A percentile compares a stretch with the other conserved stretches of the same genome.
Evolutionary conservation across 2,113 vertebrate species (phyloP).

Genomic region (Emydocephalus ijimae): DNA sequence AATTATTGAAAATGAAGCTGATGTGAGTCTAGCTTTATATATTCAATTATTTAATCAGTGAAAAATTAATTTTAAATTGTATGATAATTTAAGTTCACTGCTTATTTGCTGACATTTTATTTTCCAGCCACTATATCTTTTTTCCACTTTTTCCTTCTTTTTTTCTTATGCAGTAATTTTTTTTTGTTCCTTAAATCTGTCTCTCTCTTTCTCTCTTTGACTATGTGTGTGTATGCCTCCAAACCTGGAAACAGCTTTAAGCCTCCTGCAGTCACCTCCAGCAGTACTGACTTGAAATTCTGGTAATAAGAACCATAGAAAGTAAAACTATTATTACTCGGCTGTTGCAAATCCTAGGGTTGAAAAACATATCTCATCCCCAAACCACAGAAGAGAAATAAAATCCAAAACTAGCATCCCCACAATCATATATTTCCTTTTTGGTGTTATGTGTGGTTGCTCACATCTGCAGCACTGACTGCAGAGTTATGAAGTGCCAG

Average conservation of each 20-base stretch:
- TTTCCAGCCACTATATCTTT: neutral
- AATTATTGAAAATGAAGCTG: neutral
- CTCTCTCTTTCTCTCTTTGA: neutral
- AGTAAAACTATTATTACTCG: neutral
- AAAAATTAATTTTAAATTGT: neutral
- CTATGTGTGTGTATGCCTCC: neutral
- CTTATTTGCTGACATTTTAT: neutral
- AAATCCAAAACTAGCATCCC: neutral
- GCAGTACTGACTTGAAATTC: neutral
- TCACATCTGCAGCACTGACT: neutral
- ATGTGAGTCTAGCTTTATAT: neutral
- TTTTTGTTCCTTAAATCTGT: neutral
- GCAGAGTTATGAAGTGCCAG: neutral
- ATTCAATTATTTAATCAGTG: neutral
- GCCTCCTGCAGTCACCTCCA: neutral
- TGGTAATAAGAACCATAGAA: neutral
- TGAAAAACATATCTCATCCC: neutral
- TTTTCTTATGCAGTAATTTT: neutral
- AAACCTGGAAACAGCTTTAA: neutral
- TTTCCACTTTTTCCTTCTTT: neutral
- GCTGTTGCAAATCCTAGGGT: neutral
- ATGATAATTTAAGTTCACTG: neutral
- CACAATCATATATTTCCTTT: neutral
- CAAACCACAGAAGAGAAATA: neutral
- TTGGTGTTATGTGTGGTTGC: neutral